phyloP scores from a whole-genome alignment of 2,888 invertebrate species.

The Cheilosia variabilis region DNA sequence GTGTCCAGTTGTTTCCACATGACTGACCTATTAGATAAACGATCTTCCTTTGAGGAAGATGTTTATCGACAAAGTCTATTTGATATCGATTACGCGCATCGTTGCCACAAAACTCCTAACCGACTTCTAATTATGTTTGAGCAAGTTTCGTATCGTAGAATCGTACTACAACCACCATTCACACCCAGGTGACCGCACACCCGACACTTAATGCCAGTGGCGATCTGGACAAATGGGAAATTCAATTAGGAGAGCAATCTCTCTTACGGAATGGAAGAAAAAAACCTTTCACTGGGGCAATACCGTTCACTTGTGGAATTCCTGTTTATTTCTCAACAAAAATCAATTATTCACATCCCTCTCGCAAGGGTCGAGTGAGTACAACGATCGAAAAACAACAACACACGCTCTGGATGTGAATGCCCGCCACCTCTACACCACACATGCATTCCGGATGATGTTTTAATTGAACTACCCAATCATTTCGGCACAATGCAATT shows the following conservation, averaged over 20 bases:
- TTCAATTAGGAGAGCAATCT: conserved; percentile 64
- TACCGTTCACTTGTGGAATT: conserved; percentile 42
- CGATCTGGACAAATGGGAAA: conserved; percentile 47
- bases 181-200: neutral
- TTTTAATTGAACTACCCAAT: conserved; percentile 73
- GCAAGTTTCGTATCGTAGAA: no score
- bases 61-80: no score
- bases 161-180: neutral
- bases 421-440: neutral
- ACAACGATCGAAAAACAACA: conserved; percentile 44
- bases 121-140: no score
- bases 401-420: neutral
- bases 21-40: no score
- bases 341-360: conserved; percentile 72
- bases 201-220: neutral
- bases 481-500: conserved; percentile 68
- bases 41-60: no score
- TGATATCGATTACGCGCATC: no score
- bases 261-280: conserved; percentile 45
- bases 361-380: conserved; percentile 36
- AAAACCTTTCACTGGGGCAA: conserved; percentile 53
- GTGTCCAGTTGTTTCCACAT: no score
- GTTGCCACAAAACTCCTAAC: no score
- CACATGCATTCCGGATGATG: conserved; percentile 44
- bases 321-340: conserved; percentile 53